These are phyloP conservation scores for Sialia sialis DNA, from an alignment of 2,113 vertebrate species.

Conservation along the genomic window DNA sequence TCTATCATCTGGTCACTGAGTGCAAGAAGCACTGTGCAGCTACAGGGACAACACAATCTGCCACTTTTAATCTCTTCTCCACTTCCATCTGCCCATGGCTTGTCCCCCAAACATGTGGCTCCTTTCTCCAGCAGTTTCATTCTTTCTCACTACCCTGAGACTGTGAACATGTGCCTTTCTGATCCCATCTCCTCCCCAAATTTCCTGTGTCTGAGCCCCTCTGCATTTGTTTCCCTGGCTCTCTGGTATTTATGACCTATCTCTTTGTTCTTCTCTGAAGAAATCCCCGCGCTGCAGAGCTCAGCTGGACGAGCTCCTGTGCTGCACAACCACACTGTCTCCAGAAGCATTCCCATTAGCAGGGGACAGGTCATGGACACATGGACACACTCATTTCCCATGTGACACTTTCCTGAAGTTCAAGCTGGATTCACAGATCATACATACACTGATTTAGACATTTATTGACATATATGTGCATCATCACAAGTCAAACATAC, in stretches of 20 bases:
- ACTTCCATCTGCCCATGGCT: background rate
- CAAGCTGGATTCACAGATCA: background rate
- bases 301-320: background rate
- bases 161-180: background rate
- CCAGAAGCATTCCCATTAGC: background rate
- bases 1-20: background rate
- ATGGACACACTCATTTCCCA: background rate
- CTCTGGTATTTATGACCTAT: background rate
- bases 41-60: background rate
- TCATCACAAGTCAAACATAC: background rate
- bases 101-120: background rate
- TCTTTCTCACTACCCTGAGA: background rate
- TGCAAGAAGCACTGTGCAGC: background rate
- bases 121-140: background rate
- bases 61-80: background rate
- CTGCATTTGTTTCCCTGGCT: background rate
- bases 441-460: background rate
- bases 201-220: conserved; percentile 24
- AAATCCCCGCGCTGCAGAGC: background rate
- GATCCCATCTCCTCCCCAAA: background rate
- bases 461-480: background rate
- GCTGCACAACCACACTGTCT: background rate
- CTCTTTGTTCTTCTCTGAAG: conserved; percentile 3
- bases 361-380: background rate
- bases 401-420: background rate